A percentile compares a stretch with the other conserved stretches of the same genome.
These are phyloP conservation scores for Asteroscopus sphinx DNA, from an alignment of 2,888 invertebrate species.

Conservation along the genomic window DNA sequence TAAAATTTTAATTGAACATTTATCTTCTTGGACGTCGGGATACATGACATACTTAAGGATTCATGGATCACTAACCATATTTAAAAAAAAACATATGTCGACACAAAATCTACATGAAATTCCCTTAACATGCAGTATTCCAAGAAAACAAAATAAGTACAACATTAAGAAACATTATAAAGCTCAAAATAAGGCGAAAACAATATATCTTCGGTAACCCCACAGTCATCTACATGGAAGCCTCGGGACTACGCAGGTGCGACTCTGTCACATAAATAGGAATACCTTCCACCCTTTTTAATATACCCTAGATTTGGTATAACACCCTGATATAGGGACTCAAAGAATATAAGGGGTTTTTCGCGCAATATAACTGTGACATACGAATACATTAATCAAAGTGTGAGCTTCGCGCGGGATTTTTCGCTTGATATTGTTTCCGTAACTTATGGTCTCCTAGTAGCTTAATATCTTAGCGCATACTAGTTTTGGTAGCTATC, in stretches of 20 bases:
- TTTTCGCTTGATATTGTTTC: slow-evolving; percentile 78
- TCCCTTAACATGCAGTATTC: slow-evolving; percentile 6
- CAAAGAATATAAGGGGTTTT: slow-evolving; percentile 75
- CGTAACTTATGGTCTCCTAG: slow-evolving; percentile 80
- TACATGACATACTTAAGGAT: no score
- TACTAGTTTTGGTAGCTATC: slow-evolving; percentile 57
- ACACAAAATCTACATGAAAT: neutral
- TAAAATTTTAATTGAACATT: no score
- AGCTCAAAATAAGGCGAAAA: slow-evolving; percentile 50
- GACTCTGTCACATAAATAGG: slow-evolving; percentile 78
- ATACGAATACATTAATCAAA: slow-evolving; percentile 88
- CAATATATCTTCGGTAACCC: slow-evolving; percentile 58
- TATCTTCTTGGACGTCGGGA: no score
- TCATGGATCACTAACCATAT: no score
- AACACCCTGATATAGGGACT: slow-evolving; percentile 80
- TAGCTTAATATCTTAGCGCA: slow-evolving; percentile 65
- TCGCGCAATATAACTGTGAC: slow-evolving; percentile 85
- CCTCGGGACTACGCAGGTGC: slow-evolving; percentile 73
- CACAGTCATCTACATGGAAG: slow-evolving; percentile 56
- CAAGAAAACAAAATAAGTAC: slow-evolving; percentile 46
- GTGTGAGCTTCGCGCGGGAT: slow-evolving; percentile 68
- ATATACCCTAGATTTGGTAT: slow-evolving; percentile 88
- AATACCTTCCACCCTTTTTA: slow-evolving; percentile 80
- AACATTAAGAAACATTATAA: slow-evolving; percentile 41
- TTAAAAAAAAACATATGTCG: neutral